These are phyloP conservation scores for Montipora foliosa DNA, from an alignment of 64 coral and sea anemone genomes.

Conservation along the genomic window DNA sequence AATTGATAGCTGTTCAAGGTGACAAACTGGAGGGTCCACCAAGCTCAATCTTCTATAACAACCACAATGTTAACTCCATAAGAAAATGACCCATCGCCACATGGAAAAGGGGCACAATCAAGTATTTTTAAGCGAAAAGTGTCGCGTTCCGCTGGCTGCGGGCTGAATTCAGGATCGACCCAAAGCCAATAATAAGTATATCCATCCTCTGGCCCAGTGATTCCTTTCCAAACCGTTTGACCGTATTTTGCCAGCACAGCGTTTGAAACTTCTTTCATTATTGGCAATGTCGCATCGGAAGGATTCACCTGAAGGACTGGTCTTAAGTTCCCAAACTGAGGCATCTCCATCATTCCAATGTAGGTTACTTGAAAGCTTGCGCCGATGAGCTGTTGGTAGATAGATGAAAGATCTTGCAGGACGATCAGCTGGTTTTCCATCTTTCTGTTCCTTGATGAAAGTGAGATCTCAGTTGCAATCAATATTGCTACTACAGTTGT, in stretches of 20 bases:
- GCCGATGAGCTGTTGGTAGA: background rate
- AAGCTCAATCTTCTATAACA: background rate
- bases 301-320: background rate
- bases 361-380: background rate
- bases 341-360: background rate
- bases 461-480: background rate
- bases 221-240: conserved; percentile 43
- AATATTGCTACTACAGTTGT: background rate
- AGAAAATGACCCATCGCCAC: background rate
- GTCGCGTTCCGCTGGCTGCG: background rate
- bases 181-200: conserved; percentile 17
- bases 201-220: conserved; percentile 2
- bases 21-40: background rate
- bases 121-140: background rate
- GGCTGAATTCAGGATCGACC: background rate
- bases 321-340: background rate
- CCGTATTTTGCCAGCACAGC: background rate
- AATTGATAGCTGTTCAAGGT: background rate
- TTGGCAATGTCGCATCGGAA: background rate
- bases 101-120: background rate
- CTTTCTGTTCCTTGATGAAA: background rate
- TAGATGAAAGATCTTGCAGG: background rate
- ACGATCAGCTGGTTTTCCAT: background rate
- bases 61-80: background rate
- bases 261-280: background rate